A percentile compares a stretch with the other conserved stretches of the same genome.
These are phyloP conservation scores for Macrosteles quadrilineatus DNA, from an alignment of 1,140 invertebrate species.

Conservation along the genomic window DNA sequence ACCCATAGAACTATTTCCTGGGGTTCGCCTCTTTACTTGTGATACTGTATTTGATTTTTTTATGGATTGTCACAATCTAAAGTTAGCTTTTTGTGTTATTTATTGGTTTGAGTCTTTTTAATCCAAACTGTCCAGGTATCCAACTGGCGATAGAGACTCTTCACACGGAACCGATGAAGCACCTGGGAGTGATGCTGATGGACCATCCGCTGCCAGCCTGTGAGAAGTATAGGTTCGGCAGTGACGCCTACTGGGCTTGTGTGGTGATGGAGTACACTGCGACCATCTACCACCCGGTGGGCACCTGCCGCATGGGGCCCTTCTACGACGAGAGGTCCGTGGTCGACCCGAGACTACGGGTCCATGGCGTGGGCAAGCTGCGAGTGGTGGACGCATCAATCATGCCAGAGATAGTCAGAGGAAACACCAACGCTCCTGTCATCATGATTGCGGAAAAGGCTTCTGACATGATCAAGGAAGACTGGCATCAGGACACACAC, in stretches of 20 bases:
- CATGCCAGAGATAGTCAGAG: slow-evolving; percentile 55
- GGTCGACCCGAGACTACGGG: slow-evolving; percentile 52
- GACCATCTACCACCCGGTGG: slow-evolving; percentile 83
- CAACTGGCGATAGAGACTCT: slow-evolving; percentile 40
- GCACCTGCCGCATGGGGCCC: slow-evolving; percentile 56
- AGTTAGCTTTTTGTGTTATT: too few relatives aligned
- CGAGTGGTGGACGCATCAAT: slow-evolving; percentile 53
- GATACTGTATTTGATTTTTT: too few relatives aligned
- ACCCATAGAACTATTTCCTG: too few relatives aligned
- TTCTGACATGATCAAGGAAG: slow-evolving; percentile 54
- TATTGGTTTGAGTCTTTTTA: too few relatives aligned
- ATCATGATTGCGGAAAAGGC: slow-evolving; percentile 63
- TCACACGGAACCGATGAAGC: slow-evolving; percentile 48
- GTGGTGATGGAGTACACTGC: slow-evolving; percentile 75
- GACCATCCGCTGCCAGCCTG: slow-evolving; percentile 51
- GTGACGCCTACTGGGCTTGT: slow-evolving; percentile 65
- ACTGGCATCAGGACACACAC: slow-evolving; percentile 37
- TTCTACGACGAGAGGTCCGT: slow-evolving; percentile 50
- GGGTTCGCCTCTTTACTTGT: too few relatives aligned
- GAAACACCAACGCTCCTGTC: slow-evolving; percentile 56
- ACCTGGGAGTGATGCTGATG: slow-evolving; percentile 47
- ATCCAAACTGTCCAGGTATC: too few relatives aligned
- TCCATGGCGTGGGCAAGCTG: slow-evolving; percentile 49
- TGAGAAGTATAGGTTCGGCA: slow-evolving; percentile 50
- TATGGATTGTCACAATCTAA: too few relatives aligned